Percentiles rank a stretch among this genome's conserved stretches.
phyloP scores from a whole-genome alignment of 2,888 invertebrate species.

The Leptinotarsa haldemani region DNA sequence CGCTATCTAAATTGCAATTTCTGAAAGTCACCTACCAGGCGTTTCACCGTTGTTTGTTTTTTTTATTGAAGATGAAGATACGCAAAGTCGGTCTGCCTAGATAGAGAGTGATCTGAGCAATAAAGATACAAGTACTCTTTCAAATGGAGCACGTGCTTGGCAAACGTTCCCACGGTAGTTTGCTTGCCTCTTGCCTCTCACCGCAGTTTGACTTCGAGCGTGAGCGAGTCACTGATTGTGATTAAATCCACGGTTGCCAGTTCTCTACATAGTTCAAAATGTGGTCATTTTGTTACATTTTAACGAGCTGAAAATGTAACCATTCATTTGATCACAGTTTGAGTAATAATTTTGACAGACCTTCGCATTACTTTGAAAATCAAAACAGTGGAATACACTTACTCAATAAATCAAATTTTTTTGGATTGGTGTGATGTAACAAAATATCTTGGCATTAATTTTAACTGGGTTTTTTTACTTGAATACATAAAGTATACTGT shows the following conservation, averaged over 20 bases:
- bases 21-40: conserved; percentile 14
- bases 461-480: too few relatives aligned
- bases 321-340: too few relatives aligned
- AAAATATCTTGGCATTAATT: too few relatives aligned
- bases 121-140: conserved; percentile 40
- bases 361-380: too few relatives aligned
- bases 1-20: background rate
- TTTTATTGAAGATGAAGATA: conserved; percentile 37
- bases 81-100: conserved; percentile 24
- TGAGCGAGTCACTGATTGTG: conserved; percentile 49
- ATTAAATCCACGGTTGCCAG: conserved; percentile 37
- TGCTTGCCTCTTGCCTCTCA: conserved; percentile 48
- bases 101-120: conserved; percentile 29
- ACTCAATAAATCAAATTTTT: too few relatives aligned
- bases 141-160: conserved; percentile 64
- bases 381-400: too few relatives aligned
- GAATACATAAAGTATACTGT: too few relatives aligned
- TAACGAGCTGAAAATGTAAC: too few relatives aligned
- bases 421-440: too few relatives aligned
- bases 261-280: background rate
- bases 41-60: conserved; percentile 39
- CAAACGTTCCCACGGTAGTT: conserved; percentile 66
- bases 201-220: conserved; percentile 40
- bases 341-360: too few relatives aligned
- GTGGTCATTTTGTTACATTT: too few relatives aligned